phyloP scores from a whole-genome alignment of 1,140 invertebrate species.

The Aphelinus atriplicis region DNA sequence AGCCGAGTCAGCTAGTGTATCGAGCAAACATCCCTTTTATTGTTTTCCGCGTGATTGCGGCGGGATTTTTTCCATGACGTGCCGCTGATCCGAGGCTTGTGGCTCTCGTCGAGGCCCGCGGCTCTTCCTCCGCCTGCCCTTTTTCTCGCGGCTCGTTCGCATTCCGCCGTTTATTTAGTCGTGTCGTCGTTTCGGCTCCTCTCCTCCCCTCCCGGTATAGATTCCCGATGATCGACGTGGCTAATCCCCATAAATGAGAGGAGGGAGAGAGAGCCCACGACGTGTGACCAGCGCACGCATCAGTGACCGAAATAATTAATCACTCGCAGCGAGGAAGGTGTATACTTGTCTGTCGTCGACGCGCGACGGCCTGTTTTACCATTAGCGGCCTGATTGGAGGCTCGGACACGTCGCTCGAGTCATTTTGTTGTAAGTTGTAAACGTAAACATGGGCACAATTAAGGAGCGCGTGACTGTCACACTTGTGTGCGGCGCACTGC shows the following conservation, averaged over 20 bases:
- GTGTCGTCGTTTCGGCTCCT: background rate
- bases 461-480: background rate
- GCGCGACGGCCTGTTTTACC: background rate
- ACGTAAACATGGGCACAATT: background rate
- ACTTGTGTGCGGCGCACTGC: no score
- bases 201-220: background rate
- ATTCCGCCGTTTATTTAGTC: conserved; percentile 27
- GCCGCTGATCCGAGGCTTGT: background rate
- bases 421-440: background rate
- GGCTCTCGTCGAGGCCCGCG: background rate
- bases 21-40: conserved; percentile 23
- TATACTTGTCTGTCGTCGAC: background rate
- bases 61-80: background rate
- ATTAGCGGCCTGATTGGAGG: background rate
- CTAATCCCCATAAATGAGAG: conserved; percentile 33
- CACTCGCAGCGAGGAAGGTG: background rate
- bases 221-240: conserved; percentile 17
- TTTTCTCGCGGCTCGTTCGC: conserved; percentile 4
- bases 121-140: conserved; percentile 1
- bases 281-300: background rate
- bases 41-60: background rate
- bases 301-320: conserved; percentile 29
- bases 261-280: background rate
- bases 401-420: background rate
- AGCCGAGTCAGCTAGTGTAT: background rate